Percentiles rank a stretch among this genome's conserved stretches.
Evolutionary conservation across 2,113 vertebrate genomes (phyloP).

Genomic region (Eulemur rufifrons): DNA sequence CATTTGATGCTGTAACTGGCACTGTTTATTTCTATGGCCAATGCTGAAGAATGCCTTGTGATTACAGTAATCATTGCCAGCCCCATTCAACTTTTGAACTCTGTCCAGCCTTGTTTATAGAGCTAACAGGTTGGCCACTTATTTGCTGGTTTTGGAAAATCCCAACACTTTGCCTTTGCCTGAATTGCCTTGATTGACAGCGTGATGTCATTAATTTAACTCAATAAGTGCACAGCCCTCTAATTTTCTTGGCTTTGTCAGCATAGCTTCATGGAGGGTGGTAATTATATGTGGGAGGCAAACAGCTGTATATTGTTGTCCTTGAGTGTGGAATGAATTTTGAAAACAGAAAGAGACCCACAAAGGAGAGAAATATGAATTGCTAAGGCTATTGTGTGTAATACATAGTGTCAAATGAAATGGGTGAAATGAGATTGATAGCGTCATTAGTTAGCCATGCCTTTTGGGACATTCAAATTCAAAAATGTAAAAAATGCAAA

Average conservation of each 20-base stretch:
- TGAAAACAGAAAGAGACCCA: conserved; percentile 4
- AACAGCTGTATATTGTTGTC: conserved; percentile 27
- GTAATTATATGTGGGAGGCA: conserved; percentile 25
- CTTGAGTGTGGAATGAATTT: conserved; percentile 38
- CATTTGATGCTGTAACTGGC: neutral
- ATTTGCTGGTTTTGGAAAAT: conserved; percentile 42
- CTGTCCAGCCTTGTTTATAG: neutral
- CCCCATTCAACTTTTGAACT: conserved; percentile 12
- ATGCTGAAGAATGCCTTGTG: neutral
- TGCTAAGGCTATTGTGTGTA: neutral
- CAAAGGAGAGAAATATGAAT: neutral
- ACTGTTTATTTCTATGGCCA: neutral
- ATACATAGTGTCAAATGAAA: conserved; percentile 16
- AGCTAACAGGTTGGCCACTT: neutral
- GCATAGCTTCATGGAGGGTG: neutral
- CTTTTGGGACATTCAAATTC: neutral
- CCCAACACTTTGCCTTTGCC: neutral
- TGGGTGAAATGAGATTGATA: conserved; percentile 31
- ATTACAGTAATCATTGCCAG: neutral
- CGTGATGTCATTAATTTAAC: conserved; percentile 42
- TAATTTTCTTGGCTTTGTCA: conserved; percentile 20
- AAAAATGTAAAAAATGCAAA: neutral
- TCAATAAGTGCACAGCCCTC: conserved; percentile 17
- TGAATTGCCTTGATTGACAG: conserved; percentile 32
- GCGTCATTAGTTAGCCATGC: neutral